phyloP scores from a whole-genome alignment of 1,140 invertebrate genomes.

The Triops longicaudatus region DNA sequence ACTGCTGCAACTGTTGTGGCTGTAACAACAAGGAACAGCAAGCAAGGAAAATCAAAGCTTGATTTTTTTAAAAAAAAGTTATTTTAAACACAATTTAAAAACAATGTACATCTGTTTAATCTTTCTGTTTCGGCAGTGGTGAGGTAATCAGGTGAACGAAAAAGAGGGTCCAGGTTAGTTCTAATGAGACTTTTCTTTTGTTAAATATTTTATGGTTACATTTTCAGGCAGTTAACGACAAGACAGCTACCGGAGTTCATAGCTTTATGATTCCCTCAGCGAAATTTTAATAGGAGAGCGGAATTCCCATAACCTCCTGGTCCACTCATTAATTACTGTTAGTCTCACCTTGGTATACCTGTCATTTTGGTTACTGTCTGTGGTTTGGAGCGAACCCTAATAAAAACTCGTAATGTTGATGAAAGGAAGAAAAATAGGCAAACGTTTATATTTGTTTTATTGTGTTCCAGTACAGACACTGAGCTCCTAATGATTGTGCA shows the following conservation, averaged over 20 bases:
- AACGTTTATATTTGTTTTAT: background rate
- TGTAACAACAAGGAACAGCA: too few relatives aligned
- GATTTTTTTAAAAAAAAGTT: background rate
- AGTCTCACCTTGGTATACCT: background rate
- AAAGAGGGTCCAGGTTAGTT: background rate
- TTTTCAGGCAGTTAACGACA: background rate
- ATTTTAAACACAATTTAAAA: background rate
- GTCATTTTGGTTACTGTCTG: background rate
- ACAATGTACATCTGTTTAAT: background rate
- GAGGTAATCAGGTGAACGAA: background rate
- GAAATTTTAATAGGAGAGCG: slow-evolving; percentile 4
- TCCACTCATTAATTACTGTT: background rate
- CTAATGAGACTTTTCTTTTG: slow-evolving; percentile 1
- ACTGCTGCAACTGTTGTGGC: too few relatives aligned
- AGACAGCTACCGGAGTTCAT: background rate
- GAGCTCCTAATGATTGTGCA: background rate
- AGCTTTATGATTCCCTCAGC: slow-evolving; percentile 1
- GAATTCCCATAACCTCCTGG: slow-evolving; percentile 7
- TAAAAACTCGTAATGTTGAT: background rate
- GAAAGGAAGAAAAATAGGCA: background rate
- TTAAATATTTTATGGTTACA: background rate
- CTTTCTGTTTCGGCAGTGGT: background rate
- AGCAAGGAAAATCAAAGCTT: background rate
- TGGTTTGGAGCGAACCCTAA: background rate
- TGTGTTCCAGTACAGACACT: background rate